Base-by-base conservation (phyloP, 1,140 invertebrate species). In the Cephus cinctus region DNA sequence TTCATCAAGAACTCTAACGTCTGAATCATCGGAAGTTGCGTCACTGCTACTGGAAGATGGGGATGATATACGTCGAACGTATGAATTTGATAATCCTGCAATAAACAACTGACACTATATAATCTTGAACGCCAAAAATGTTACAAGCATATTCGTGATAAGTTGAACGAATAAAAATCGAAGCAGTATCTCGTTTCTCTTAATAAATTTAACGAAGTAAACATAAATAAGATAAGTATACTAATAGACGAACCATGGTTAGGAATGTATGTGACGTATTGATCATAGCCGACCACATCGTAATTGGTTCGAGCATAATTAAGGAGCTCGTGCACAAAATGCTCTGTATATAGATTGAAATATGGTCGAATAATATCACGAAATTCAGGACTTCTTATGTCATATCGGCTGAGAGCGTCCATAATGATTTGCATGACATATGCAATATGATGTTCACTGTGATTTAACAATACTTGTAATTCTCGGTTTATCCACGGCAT, bases 281-380 rank as follows among this genome's bases (percentile, higher is more conserved):
- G 70, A 61, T 90, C 87, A 61, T 89, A 90, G 16, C 86, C 87
- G 36, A 85, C 76, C 80, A 96, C 84, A 61, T 93, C 90, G 67
- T 86, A 91, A 0, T 90, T 88, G 5, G 89, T 90, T 19, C 84
- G 81, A 27, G 93, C 91, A 79, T 91, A 98, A 67, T 83, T 85
- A 52, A 87, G 86, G 48, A 97, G 82, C 67, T 98, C 94, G 61
- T 96, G 92, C 25, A 92, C 80, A 73, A 98, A 97, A 67, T 94
- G 91, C 48, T 83, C 81, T 0, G 86, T 86, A 46, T 81, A 78
- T 11, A 73, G 67, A 11, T 80, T 80, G 22, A 88, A 76, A 61
- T 82, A 83, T 2, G 79, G 69, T 1, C 73, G 65, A 12, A 90
- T 58, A 1, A 78, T 61, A 21, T 81, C 79, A 15, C 81, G 80